phyloP scores from a whole-genome alignment of 2,797 vertebrate genomes.

The Rhynchonycteris naso region DNA sequence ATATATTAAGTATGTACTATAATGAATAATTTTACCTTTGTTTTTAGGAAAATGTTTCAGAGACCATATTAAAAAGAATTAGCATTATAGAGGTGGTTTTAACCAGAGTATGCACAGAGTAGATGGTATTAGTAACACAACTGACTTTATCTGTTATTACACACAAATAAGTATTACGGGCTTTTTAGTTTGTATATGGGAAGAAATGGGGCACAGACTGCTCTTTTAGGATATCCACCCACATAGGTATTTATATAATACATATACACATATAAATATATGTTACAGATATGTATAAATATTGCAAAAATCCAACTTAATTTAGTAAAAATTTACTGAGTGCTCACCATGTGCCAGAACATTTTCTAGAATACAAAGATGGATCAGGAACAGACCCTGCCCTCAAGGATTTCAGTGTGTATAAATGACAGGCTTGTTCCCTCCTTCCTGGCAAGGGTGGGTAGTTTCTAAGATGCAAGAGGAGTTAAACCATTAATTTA shows the following conservation, averaged over 20 bases:
- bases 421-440: conserved; percentile 40
- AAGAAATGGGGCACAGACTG: background rate
- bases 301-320: conserved; percentile 55
- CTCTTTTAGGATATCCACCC: background rate
- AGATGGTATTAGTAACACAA: background rate
- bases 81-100: background rate
- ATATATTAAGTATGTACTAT: background rate
- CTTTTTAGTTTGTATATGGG: background rate
- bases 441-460: conserved; percentile 36
- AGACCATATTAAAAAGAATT: conserved; percentile 31
- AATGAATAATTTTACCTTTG: background rate
- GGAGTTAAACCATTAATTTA: conserved; percentile 52
- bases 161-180: background rate
- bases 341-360: background rate
- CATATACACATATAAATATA: background rate
- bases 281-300: background rate
- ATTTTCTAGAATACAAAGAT: conserved; percentile 60
- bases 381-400: conserved; percentile 28
- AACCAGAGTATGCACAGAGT: background rate
- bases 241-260: background rate
- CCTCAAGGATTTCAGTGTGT: conserved; percentile 36
- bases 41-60: conserved; percentile 47
- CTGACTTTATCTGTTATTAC: background rate
- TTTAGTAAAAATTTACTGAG: conserved; percentile 49
- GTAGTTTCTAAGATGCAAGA: conserved; percentile 52